Evolutionary conservation across 2,113 vertebrate genomes (phyloP).

Genomic region (Ptilonorhynchus violaceus): DNA sequence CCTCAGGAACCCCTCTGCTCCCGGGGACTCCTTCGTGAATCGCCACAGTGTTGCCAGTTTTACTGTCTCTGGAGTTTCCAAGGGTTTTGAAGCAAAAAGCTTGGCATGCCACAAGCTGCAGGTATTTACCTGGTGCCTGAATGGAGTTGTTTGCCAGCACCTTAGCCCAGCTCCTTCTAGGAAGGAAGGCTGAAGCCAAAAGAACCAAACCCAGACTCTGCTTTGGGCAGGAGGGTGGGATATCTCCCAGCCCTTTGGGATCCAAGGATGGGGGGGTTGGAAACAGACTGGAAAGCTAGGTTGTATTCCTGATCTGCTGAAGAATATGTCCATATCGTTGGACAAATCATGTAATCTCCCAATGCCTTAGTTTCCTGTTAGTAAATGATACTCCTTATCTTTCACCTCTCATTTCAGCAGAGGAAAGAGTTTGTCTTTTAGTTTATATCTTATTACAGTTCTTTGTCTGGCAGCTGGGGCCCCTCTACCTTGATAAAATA

Average conservation of each 20-base stretch:
- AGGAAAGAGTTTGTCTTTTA: neutral
- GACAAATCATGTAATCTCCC: neutral
- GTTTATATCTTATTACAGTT: neutral
- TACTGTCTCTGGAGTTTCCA: neutral
- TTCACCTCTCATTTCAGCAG: neutral
- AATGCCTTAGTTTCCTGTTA: neutral
- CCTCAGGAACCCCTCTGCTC: neutral
- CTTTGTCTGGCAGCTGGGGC: neutral
- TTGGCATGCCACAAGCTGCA: neutral
- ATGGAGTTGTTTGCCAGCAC: neutral
- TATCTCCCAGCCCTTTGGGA: neutral
- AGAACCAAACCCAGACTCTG: neutral
- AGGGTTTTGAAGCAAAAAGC: neutral
- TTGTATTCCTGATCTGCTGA: neutral
- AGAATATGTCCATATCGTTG: neutral
- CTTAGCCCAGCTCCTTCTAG: neutral
- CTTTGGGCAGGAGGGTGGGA: neutral
- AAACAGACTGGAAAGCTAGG: neutral
- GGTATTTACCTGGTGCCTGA: neutral
- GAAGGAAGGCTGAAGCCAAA: neutral
- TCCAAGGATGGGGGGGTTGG: neutral
- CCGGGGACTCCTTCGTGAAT: neutral
- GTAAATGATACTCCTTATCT: constrained; percentile 14
- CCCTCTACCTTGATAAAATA: constrained; percentile 20
- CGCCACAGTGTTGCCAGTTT: rapidly evolving